Percentiles rank a stretch among this genome's conserved stretches.
These are phyloP conservation scores for Galagoides demidoff DNA, from an alignment of 2,797 vertebrate genomes.

Conservation along the genomic window DNA sequence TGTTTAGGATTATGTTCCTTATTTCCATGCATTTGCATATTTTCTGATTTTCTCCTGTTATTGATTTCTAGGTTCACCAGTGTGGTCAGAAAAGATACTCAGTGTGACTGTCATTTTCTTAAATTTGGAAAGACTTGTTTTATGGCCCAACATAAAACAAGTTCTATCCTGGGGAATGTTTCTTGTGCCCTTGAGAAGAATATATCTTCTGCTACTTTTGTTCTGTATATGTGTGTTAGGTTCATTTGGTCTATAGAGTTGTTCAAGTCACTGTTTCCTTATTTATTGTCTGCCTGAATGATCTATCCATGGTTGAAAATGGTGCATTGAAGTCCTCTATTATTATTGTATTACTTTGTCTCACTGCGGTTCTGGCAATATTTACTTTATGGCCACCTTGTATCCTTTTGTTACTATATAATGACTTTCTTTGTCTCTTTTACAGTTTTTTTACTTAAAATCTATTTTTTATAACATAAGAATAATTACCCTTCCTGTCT, in stretches of 20 bases:
- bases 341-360: background rate
- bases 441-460: background rate
- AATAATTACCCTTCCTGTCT: background rate
- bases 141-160: background rate
- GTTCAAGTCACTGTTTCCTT: background rate
- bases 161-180: background rate
- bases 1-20: background rate
- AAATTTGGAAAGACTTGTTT: background rate
- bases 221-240: background rate
- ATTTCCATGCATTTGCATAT: background rate
- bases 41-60: background rate
- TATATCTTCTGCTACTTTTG: background rate
- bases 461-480: background rate
- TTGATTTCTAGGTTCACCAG: background rate
- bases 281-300: background rate
- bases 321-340: background rate
- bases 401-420: background rate
- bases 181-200: background rate
- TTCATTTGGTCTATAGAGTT: background rate
- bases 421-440: background rate
- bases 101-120: background rate
- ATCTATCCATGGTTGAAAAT: background rate
- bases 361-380: background rate
- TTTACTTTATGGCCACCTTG: background rate
- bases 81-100: background rate